These are phyloP conservation scores for Podocnemis expansa DNA, from an alignment of 2,113 vertebrate species.

Conservation along the genomic window DNA sequence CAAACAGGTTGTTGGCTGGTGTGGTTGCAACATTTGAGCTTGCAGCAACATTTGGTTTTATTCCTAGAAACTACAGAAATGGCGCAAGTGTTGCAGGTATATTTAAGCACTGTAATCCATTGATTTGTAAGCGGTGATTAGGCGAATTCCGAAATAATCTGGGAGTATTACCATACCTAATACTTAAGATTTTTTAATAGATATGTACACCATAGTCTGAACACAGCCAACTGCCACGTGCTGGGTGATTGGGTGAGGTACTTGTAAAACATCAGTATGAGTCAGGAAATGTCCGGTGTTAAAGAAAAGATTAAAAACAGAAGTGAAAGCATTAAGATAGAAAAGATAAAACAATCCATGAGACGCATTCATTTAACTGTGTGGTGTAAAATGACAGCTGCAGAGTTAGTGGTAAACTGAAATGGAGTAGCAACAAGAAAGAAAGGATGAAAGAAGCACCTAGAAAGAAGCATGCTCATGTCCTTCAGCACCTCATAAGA, in stretches of 20 bases:
- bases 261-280: accelerated
- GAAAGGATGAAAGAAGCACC: too few species aligned
- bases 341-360: accelerated
- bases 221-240: accelerated
- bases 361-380: accelerated
- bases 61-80: background rate
- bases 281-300: accelerated
- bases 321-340: accelerated
- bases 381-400: accelerated
- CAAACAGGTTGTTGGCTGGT: background rate
- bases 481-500: background rate
- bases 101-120: background rate
- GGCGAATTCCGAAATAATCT: accelerated
- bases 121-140: accelerated
- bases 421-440: background rate
- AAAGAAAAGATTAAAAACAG: background rate
- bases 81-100: background rate
- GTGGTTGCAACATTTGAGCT: background rate
- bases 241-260: background rate
- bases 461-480: accelerated
- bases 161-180: accelerated
- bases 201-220: background rate
- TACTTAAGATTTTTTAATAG: accelerated
- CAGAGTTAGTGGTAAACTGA: accelerated
- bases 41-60: background rate